Conservation (phyloP, 2,888 invertebrate genomes). For the Schizotus pectinicornis region DNA sequence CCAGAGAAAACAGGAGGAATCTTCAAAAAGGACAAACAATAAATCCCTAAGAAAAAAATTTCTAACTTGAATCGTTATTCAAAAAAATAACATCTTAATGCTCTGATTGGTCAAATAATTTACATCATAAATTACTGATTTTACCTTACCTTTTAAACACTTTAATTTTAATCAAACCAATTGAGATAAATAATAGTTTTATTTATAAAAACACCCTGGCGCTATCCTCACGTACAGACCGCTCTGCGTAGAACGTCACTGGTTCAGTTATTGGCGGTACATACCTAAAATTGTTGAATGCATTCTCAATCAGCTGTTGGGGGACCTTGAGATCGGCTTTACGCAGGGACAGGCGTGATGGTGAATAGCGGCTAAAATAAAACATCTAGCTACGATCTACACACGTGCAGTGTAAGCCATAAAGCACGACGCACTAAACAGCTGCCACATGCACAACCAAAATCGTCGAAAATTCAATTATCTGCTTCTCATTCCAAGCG, state of each 20-base stretch:
- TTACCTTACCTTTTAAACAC: no score
- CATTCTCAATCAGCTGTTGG: constrained; percentile 78
- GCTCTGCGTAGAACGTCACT: background rate
- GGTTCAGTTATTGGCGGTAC: constrained; percentile 42
- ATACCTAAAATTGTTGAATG: constrained; percentile 77
- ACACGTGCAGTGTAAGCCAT: constrained; percentile 30
- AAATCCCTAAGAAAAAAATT: no score
- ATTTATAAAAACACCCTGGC: no score
- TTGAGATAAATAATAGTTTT: no score
- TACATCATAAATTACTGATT: no score
- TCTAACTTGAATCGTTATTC: no score
- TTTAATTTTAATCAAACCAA: no score
- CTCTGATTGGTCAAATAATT: no score
- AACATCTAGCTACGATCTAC: constrained; percentile 49
- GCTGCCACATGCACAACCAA: constrained; percentile 23
- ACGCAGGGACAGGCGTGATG: constrained; percentile 80
- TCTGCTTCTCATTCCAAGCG: background rate
- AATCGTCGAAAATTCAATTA: background rate
- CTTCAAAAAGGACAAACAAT: no score
- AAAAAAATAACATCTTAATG: no score
- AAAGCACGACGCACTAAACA: constrained; percentile 23
- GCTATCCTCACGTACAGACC: no score
- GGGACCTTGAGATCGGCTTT: constrained; percentile 81
- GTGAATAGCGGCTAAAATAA: constrained; percentile 80
- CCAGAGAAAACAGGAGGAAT: no score